Base-by-base conservation (phyloP, 1,140 invertebrate species). In the Magallana ariakensis region DNA sequence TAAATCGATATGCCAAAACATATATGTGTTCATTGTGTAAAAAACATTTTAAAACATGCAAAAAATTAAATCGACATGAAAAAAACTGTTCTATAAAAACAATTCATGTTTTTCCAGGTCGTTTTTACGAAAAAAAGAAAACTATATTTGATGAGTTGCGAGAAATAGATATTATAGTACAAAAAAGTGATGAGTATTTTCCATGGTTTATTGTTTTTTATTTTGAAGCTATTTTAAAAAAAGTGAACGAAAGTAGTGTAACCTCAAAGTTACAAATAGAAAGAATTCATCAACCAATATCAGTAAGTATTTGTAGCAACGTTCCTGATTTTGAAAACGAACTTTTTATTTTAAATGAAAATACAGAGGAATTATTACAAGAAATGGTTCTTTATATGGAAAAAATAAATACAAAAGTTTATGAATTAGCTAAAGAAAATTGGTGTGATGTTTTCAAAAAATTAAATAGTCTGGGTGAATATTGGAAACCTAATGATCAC, bases 281-380 rank as follows among this genome's bases (percentile, higher is more conserved):
- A 56, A 26, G 56, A 13, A 33, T 58, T 22, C 83, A 84, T 33
- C 54, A 58, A 58, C 83, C 83, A 84, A 33, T 84, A 15, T 84
- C 83, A 15, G 57, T 58, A 11, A 84, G 83, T 46, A n/a, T 84
- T 62, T 84, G 83, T 60, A 62, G 56, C 11, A 84, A 16, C 58
- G 19, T n/a, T 62, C 58, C 58, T 58, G 10, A 13, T 58, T 58
- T 16, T 10, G 57, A 13, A 10, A 58, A 16, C 57, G 57, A 13
- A 16, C 16, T 0, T 58, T 58, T 16, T 15, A 62, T n/a, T 62
- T 62, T 62, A 62, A 19, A 62, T 15, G 15, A 62, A 62, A n/a
- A 19, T 62, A n/a, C 58, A 62, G 1, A n/a, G 16, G 19, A 7
- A 8, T 62, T 62, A 62, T n/a, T 62, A n/a, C 4, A 16, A 15